phyloP scores from a whole-genome alignment of 2,113 vertebrate genomes.

The Thalassarche chlororhynchos region DNA sequence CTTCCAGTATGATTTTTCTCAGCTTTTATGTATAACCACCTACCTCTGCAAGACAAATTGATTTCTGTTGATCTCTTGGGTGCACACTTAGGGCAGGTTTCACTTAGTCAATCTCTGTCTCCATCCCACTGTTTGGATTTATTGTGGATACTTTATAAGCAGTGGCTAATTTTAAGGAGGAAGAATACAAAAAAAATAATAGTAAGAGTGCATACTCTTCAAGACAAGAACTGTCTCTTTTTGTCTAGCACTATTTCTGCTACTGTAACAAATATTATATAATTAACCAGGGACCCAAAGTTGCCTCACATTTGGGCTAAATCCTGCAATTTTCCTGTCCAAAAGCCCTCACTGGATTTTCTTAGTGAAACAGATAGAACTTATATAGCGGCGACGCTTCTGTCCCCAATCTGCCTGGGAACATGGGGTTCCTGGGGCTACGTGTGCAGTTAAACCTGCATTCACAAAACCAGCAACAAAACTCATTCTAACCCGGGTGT shows the following conservation, averaged over 20 bases:
- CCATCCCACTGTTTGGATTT: background rate
- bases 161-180: background rate
- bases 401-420: background rate
- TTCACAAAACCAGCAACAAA: background rate
- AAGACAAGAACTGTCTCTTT: background rate
- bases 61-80: slow-evolving; percentile 34
- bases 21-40: background rate
- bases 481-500: background rate
- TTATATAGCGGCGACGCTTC: background rate
- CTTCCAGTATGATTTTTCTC: slow-evolving; percentile 25
- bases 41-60: slow-evolving; percentile 24
- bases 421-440: background rate
- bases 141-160: background rate
- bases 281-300: background rate
- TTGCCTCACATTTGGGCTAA: background rate
- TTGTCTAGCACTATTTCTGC: background rate
- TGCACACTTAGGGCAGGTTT: slow-evolving; percentile 5
- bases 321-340: background rate
- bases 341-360: background rate
- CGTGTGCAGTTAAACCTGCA: accelerated
- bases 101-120: background rate
- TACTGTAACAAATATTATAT: background rate
- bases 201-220: background rate
- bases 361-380: background rate
- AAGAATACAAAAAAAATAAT: background rate